These are phyloP conservation scores for Epinotia bilunana DNA, from an alignment of 2,888 invertebrate genomes.

Conservation along the genomic window DNA sequence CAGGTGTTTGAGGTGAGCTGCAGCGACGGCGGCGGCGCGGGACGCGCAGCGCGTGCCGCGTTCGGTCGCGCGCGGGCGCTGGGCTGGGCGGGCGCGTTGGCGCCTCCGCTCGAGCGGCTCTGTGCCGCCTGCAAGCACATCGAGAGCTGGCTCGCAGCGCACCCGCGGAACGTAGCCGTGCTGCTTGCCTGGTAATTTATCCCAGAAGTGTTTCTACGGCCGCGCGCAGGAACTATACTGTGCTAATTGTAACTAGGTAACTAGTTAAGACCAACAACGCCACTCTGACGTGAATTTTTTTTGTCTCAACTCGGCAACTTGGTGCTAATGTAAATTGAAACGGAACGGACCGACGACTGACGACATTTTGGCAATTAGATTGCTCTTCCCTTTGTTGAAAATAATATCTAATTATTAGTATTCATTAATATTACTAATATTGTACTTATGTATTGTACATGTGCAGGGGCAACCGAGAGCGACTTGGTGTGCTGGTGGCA, in stretches of 20 bases:
- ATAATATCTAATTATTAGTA: no score
- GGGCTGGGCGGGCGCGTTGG: conserved; percentile 93
- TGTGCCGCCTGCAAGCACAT: conserved; percentile 97
- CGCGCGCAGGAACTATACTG: no score
- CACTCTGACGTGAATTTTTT: no score
- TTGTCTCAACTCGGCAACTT: no score
- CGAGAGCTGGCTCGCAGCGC: conserved; percentile 94
- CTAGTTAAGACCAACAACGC: no score
- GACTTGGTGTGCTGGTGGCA: conserved; percentile 94
- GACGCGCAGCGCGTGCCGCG: conserved; percentile 85
- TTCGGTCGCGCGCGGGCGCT: conserved; percentile 89
- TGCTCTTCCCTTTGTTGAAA: no score
- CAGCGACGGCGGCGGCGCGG: conserved; percentile 86
- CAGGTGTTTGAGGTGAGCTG: conserved; percentile 95
- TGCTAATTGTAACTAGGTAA: no score
- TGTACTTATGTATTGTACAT: not conserved
- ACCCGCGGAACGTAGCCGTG: conserved; percentile 93
- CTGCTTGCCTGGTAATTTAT: conserved; percentile 91
- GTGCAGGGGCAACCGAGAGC: conserved; percentile 91
- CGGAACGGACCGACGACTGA: no score
- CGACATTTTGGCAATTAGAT: no score
- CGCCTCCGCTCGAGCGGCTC: conserved; percentile 94
- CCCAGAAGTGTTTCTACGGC: not conserved
- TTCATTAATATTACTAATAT: no score
- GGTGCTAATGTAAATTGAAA: no score